Base-by-base conservation (phyloP, 1,140 invertebrate genomes). In the Drosophila willistoni region DNA sequence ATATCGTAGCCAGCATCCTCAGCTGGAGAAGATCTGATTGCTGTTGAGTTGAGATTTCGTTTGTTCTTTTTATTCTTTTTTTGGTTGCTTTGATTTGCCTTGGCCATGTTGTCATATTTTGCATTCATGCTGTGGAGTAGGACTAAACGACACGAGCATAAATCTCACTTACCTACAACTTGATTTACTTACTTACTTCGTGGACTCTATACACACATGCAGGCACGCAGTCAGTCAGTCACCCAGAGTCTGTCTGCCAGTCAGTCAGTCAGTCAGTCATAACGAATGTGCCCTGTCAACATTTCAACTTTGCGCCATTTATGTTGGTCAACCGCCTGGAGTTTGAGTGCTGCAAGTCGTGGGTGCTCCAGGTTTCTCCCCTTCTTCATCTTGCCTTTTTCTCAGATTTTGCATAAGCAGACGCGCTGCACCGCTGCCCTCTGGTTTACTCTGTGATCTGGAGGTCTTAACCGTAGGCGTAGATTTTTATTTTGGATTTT, bases 261-360 rank as follows among this genome's bases (percentile, higher is more conserved):
- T 64, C 36, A 25, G 25, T 55, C 44, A 54, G 65, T 70, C 79
- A 67, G 67, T 64, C 63, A 65, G 65, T 89, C 84, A 89, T 89
- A 89, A 89, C 84, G 84, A 89, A 89, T 89, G 84, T 87, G 80
- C 77, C 73, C 84, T 89, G 84, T 89, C 84, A 89, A 82, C 84
- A 89, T 89, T 89, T 89, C 85, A 89, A 89, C 84, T 89, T 89
- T 89, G 80, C 84, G 84, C 84, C 84, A 89, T 89, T 89, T 89
- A 89, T 89, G 84, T 86, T 86, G 83, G 83, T 86, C 83, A 86
- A 77, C 79, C 79, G 82, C 71, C 81, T 79, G 76, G 62, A 76
- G 79, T 82, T 71, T 41, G 10, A 63, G 65, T 64, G 60, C 64
- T 62, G 14, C 51, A 39, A 54, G 60, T 61, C 47, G 74, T 77